A percentile compares a stretch with the other conserved stretches of the same genome.
Conservation (phyloP, 2,888 invertebrate species). For the Mesorhabditis spiculigera region DNA sequence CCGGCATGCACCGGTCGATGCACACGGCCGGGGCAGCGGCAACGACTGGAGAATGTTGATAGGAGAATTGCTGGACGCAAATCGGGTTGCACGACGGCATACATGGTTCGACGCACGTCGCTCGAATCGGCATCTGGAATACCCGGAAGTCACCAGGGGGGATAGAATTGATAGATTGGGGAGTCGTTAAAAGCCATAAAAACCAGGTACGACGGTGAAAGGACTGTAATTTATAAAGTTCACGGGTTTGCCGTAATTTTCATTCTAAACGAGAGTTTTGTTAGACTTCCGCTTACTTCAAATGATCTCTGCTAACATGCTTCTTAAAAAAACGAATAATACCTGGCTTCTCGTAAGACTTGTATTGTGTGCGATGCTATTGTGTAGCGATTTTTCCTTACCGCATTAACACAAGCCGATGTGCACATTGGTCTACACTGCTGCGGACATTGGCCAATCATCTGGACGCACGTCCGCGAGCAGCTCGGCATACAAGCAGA, state of each 20-base stretch:
- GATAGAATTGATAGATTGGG: too few relatives aligned
- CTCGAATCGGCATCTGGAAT: not conserved
- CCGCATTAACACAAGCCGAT: conserved; percentile 31
- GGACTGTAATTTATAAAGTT: too few relatives aligned
- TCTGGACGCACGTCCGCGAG: conserved; percentile 29
- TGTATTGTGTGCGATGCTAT: not conserved
- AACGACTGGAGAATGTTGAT: conserved; percentile 22
- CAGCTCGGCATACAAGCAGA: conserved; percentile 40
- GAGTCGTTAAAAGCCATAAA: too few relatives aligned
- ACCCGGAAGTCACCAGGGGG: not conserved
- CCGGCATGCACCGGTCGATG: not conserved
- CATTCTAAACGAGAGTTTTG: too few relatives aligned
- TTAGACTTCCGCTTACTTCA: too few relatives aligned
- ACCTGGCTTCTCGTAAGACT: not conserved
- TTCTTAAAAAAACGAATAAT: too few relatives aligned
- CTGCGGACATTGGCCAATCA: conserved; percentile 29
- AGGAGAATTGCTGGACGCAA: conserved; percentile 32
- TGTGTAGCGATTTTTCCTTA: conserved; percentile 2
- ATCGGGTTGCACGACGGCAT: conserved; percentile 38
- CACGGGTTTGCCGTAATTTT: too few relatives aligned
- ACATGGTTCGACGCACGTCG: conserved; percentile 26
- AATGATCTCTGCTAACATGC: too few relatives aligned
- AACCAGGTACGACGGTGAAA: too few relatives aligned
- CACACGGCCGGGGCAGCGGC: not conserved
- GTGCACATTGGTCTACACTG: conserved; percentile 41